phyloP scores from a whole-genome alignment of 2,797 vertebrate species.

The Hephaestus fuliginosus region DNA sequence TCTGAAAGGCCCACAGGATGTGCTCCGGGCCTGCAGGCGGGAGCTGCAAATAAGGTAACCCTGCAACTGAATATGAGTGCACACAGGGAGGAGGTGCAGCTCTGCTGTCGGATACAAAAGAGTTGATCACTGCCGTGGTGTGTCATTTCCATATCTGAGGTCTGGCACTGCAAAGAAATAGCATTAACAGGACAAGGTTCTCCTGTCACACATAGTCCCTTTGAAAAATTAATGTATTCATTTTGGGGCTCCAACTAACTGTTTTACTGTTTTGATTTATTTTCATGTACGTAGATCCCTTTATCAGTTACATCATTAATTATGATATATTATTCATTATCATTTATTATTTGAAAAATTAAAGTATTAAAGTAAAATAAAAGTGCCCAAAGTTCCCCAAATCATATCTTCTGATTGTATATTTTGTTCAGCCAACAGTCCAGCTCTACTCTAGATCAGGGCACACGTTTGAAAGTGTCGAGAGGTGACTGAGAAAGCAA shows the following conservation, averaged over 20 bases:
- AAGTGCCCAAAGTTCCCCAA: not conserved
- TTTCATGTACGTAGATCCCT: no score
- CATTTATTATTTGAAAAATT: no score
- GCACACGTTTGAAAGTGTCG: no score
- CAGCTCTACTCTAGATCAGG: no score
- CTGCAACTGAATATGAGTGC: slow-evolving; percentile 69
- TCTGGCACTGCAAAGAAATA: slow-evolving; percentile 18
- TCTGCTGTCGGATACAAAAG: slow-evolving; percentile 20
- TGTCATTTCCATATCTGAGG: slow-evolving; percentile 8
- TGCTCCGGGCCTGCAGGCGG: slow-evolving; percentile 62
- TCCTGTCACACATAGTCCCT: not conserved
- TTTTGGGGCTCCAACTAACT: not conserved
- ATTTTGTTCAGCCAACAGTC: not conserved
- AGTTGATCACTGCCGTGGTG: slow-evolving; percentile 21
- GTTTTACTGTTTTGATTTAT: no score
- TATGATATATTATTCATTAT: no score
- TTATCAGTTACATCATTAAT: no score
- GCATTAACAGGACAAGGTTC: not conserved
- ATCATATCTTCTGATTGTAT: not conserved
- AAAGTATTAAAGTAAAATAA: not conserved
- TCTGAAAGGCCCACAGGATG: slow-evolving; percentile 73
- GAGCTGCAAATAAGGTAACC: slow-evolving; percentile 81
- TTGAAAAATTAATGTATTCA: not conserved
- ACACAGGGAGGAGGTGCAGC: not conserved
- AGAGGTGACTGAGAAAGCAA: not conserved